phyloP scores from a whole-genome alignment of 2,113 vertebrate species.

The Grammomys dolichurus region DNA sequence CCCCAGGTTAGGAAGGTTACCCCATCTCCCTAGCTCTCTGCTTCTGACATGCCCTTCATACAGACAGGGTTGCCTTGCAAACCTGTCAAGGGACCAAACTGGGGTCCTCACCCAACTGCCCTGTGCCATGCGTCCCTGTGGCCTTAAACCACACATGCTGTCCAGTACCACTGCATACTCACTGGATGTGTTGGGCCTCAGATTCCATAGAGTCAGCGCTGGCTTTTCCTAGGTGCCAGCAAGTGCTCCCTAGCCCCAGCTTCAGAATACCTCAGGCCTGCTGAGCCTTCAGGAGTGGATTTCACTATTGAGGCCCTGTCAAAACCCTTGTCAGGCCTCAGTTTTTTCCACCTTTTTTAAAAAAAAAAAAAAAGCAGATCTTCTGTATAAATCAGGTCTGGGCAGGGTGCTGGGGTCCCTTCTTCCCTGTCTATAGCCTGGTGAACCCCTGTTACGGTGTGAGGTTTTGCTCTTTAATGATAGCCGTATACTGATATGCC shows the following conservation, averaged over 20 bases:
- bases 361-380: not conserved
- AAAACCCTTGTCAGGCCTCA: not conserved
- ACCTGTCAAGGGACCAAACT: not conserved
- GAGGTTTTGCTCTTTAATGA: not conserved
- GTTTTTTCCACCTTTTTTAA: no score
- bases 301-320: not conserved
- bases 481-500: not conserved
- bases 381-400: not conserved
- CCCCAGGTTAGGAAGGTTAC: not conserved
- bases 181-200: not conserved
- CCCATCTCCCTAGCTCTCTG: not conserved
- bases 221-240: not conserved
- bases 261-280: not conserved
- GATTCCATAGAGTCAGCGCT: not conserved
- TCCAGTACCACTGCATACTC: no score
- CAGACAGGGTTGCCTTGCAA: accelerated
- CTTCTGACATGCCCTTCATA: accelerated
- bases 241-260: not conserved
- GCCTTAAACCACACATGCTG: not conserved
- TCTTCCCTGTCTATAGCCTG: not conserved
- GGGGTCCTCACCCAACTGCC: not conserved
- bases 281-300: not conserved
- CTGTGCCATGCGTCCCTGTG: not conserved
- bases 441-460: accelerated
- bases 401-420: not conserved